Evolutionary conservation across 2,888 invertebrate genomes (phyloP).

Genomic region (Cryptophagus acutangulus): DNA sequence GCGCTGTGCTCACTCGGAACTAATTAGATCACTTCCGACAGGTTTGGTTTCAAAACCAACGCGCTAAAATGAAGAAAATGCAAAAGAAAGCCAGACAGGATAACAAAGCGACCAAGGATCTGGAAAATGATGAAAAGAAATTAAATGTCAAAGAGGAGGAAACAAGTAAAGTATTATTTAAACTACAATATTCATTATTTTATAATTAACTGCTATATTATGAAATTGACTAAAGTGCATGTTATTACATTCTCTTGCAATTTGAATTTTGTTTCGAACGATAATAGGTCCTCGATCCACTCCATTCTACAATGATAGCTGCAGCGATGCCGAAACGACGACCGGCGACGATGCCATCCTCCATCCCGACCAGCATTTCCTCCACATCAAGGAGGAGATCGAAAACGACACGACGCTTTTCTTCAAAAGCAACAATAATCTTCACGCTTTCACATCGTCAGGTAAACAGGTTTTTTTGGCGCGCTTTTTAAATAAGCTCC

Average conservation of each 20-base stretch:
- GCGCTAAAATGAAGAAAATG: constrained; percentile 63
- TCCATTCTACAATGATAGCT: constrained; percentile 51
- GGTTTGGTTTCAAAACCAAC: constrained; percentile 65
- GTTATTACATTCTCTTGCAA: not conserved
- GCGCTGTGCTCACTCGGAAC: constrained; percentile 22
- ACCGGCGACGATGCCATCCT: constrained; percentile 38
- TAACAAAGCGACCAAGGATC: constrained; percentile 51
- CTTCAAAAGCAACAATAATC: constrained; percentile 32
- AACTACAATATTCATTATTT: constrained; percentile 23
- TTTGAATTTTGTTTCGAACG: constrained; percentile 15
- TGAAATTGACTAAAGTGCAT: not conserved
- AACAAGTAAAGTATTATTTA: constrained; percentile 51
- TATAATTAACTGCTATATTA: constrained; percentile 23
- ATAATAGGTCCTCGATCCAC: constrained; percentile 47
- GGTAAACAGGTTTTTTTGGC: too few relatives aligned
- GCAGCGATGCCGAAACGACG: constrained; percentile 48
- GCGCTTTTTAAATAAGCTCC: too few relatives aligned
- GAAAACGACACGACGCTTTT: constrained; percentile 42
- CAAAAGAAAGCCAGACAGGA: constrained; percentile 61
- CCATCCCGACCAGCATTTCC: constrained; percentile 38
- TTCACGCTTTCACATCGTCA: constrained; percentile 36
- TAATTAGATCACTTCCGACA: constrained; percentile 36
- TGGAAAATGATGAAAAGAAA: constrained; percentile 50
- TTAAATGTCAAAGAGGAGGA: constrained; percentile 56
- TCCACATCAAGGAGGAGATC: constrained; percentile 48